Conservation (phyloP, 2,113 vertebrate species). For the Psilopsiagon aymara region DNA sequence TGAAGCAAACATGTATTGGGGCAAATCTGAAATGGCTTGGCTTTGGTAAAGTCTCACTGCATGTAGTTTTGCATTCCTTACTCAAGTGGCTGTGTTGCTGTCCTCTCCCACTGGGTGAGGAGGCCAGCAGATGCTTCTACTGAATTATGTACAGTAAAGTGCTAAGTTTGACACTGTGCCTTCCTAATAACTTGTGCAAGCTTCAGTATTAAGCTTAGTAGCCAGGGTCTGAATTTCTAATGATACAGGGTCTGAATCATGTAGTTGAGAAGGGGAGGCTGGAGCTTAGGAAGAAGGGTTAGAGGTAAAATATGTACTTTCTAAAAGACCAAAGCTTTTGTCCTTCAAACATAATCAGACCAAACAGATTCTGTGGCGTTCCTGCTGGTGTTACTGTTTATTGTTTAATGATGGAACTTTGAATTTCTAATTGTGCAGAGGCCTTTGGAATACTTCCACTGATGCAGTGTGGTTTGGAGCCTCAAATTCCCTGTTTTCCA, state of each 20-base stretch:
- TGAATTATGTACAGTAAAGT: not conserved
- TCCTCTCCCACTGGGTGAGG: not conserved
- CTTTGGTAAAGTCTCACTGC: not conserved
- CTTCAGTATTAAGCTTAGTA: slow-evolving; percentile 17
- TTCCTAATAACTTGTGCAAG: slow-evolving; percentile 26
- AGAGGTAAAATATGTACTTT: not conserved
- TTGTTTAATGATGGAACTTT: not conserved
- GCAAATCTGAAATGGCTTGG: not conserved
- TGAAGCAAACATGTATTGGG: not conserved
- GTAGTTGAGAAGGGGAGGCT: not conserved
- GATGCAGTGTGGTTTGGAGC: not conserved
- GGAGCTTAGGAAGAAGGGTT: not conserved
- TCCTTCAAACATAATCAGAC: slow-evolving; percentile 24
- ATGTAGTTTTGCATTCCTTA: not conserved
- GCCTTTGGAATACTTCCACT: slow-evolving; percentile 1
- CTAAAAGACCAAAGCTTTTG: slow-evolving; percentile 56
- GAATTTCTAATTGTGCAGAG: not conserved
- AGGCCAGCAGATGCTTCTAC: not conserved
- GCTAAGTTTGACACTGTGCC: slow-evolving; percentile 43
- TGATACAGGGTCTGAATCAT: not conserved
- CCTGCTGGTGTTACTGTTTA: slow-evolving; percentile 4
- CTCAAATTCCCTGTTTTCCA: not conserved
- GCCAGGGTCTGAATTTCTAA: not conserved
- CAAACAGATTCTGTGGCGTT: slow-evolving; percentile 11
- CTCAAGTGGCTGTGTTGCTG: not conserved